Percentiles rank a stretch among this genome's conserved stretches.
These are phyloP conservation scores for Rousettus leschenaultii DNA, from an alignment of 2,113 vertebrate genomes.

Conservation along the genomic window DNA sequence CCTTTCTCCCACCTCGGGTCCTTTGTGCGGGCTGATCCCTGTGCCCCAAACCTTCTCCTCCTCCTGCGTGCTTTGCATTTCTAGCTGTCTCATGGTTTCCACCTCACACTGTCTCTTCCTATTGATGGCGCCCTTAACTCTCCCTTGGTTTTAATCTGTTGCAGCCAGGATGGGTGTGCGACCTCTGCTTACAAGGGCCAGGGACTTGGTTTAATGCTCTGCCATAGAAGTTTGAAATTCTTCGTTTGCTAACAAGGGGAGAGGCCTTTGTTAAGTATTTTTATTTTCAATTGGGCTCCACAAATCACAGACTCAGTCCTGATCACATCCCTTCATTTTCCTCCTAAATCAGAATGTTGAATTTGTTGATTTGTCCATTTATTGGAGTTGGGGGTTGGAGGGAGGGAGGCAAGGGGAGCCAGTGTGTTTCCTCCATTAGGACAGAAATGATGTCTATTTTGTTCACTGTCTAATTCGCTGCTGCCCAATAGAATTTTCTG, in stretches of 20 bases:
- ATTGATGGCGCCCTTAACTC: neutral
- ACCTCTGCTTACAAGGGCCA: neutral
- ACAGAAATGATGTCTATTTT: neutral
- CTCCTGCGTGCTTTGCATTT: neutral
- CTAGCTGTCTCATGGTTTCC: neutral
- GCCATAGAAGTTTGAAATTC: neutral
- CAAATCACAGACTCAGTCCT: neutral
- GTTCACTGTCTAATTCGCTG: neutral
- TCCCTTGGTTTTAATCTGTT: neutral
- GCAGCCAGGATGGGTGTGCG: neutral
- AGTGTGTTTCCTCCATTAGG: neutral
- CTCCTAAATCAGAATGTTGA: neutral
- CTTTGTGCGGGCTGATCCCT: neutral
- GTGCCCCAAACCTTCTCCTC: neutral
- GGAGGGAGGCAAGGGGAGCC: neutral
- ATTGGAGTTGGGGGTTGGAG: accelerated
- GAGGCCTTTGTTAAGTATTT: neutral
- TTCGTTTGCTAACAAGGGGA: neutral
- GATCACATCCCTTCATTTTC: neutral
- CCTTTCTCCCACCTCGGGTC: neutral
- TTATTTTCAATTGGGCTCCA: neutral
- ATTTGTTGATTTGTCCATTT: neutral
- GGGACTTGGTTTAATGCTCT: neutral
- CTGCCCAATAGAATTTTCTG: neutral
- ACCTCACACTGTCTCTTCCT: neutral